Evolutionary conservation across 2,888 invertebrate genomes (phyloP), one percentile per base, ranked within the genome.

Genomic region (Chironomus riparius): DNA sequence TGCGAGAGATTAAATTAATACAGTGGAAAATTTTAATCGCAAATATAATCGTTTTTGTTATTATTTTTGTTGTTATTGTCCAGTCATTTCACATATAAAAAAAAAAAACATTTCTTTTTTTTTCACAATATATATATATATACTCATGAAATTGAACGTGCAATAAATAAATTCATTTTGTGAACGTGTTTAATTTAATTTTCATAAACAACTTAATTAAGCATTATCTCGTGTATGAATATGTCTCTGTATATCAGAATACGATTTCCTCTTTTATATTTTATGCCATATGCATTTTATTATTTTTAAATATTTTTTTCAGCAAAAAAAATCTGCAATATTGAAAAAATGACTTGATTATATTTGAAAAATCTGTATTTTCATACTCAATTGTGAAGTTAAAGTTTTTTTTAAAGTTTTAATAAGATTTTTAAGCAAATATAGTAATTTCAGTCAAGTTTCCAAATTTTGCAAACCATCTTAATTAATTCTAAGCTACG

Each of bases 1-100:
- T 7, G 61, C 13, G 15, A 72, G 61, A 72, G 62, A 62, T 62
- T 72, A 61, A 72, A 50, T 72, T 72, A 72, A 72, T 72, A 72
- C 72, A 72, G 72, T 72, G 72, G 72, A 72, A 72, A 72, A 72
- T 72, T 72, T 72, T 72, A 72, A 72, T 72, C 72, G 62, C 72
- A 72, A 72, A 72, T 72, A 72, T 72, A 21, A 13, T 68, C 38
- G 38, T 38, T 38, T 38, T 38, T 10, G 38, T 10, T 38, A 10
- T 38, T 38, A 38, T 38, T 38, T 38, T 38, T 38, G 38, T 38
- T 38, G 22, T 65, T 18, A 18, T 18, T 65, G n/a, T 18, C 21
- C 47, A 47, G 28, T 47, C 18, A 38, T n/a, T 15, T 4, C 65
- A 22, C 12, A 65, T 65, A 21, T 10, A n/a, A 18, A n/a, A n/a